Base-by-base conservation (phyloP, 1,140 invertebrate genomes). In the Aphaenogaster floridana region DNA sequence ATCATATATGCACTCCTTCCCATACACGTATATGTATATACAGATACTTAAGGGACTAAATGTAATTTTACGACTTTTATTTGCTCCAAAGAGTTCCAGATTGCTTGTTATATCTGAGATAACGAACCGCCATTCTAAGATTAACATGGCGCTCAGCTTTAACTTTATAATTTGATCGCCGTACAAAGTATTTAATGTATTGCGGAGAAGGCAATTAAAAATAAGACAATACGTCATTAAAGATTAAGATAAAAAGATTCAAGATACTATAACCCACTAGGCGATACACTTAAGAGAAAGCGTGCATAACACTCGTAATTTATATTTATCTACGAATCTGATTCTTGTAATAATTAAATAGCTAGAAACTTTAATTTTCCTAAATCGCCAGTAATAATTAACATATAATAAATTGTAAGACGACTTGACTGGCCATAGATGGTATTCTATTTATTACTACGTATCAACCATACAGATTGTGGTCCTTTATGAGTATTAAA, bases 111-210 rank as follows among this genome's bases (percentile, higher is more conserved):
- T 13, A 45, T 15, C 45, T 28, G 17, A 76, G 42, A 84, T 84
- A 76, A 63, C 6, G 8, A 42, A 50, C 34, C 39, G 15, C 28
- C 13, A 61, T 63, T 74, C 28, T 39, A 2, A 83, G 28, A 66
- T 61, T 74, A 74, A 50, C 28, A 76, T 42, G 34, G 11, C 28
- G 28, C 54, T 17, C 11, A 61, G 21, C 5, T 9, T 39, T 61
- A 36, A 76, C 34, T 84, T 84, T 76, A 36, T 76, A 57, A 84
- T 84, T 84, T 84, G 15, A 50, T 81, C 50, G 17, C 11, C 28
- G 39, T n/a, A 76, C n/a, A 84, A 84, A 61, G 28, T 76, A 84
- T 84, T 84, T 50, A 74, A n/a, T n/a, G 28, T 28, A 50, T 84
- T 42, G 2, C 17, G 8, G 0, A 61, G n/a, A 61, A 50, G n/a